Base-by-base conservation (phyloP, 2,797 vertebrate genomes). In the Oryzias dopingdopingensis region DNA sequence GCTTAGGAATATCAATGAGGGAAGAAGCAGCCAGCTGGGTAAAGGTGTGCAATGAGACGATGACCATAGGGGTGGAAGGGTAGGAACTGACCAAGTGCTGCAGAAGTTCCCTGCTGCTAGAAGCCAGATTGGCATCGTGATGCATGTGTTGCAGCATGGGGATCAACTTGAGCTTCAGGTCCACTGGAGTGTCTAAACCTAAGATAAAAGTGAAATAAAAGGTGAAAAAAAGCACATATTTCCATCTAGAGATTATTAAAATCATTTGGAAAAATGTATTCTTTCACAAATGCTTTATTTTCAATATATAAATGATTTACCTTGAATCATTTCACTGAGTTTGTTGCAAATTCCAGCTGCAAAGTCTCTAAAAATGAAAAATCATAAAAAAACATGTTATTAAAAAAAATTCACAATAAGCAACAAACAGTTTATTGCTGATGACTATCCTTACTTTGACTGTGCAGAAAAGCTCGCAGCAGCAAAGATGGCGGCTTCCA, bases 311-410 rank as follows among this genome's bases (percentile, higher is more conserved):
- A 46, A 22, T 3, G 14, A 72, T 20, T 65, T 91, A 99, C 97
- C 97, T 96, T 99, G 96, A 92, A 99, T 99, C 97, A 99, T 98
- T 83, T 99, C 96, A 56, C 95, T 97, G 89, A 99, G 95, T 92
- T 98, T 99, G 88, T 99, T 99, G 87, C 97, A 99, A 87, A 99
- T 99, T 71, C 97, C 97, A 0, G 94, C 94, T 59, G 96, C 96
- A 93, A 99, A 99, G 90, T 98, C 96, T 84, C 97, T 99, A 77
- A 42, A 85, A 82, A 82, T 60, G 4, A 49, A 37, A 61, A 64
- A 55, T n/a, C 65, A 10, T 17, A 22, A 29, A 14, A 24, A 18
- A 1, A 46, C 0, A 52, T n/a, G 0, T 6, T 32, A 70, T 14
- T 5, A 8, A 53, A 52, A 16, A 40, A 57, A 42, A 14, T 24